Percentiles rank a stretch among this genome's conserved stretches.
Conservation (phyloP, 2,888 invertebrate genomes). For the Tipula helvola region DNA sequence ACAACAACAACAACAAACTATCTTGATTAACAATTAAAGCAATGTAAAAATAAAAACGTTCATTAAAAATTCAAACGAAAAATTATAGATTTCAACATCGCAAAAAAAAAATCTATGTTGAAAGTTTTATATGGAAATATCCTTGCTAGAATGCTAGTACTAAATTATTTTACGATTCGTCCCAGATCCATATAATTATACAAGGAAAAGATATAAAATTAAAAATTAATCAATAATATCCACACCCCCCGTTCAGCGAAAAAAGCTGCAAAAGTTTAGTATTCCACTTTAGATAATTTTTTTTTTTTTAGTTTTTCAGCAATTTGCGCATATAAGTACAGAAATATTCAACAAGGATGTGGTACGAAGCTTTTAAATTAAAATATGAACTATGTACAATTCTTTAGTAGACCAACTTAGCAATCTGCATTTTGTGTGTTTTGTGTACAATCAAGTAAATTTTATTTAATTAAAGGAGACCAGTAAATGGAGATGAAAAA, state of each 20-base stretch:
- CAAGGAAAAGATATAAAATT: neutral
- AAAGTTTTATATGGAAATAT: neutral
- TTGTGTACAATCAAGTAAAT: neutral
- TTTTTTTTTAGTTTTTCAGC: neutral
- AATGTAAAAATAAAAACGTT: neutral
- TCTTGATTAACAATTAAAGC: neutral
- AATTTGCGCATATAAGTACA: neutral
- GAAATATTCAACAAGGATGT: neutral
- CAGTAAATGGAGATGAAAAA: too few relatives aligned
- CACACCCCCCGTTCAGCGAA: neutral
- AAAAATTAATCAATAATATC: neutral
- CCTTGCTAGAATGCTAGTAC: neutral
- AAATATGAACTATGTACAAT: neutral
- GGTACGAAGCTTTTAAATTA: neutral
- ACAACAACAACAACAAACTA: neutral
- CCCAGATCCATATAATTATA: neutral
- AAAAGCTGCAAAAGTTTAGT: neutral
- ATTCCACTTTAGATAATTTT: neutral
- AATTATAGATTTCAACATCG: neutral
- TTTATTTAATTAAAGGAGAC: too few relatives aligned
- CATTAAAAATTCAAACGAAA: neutral
- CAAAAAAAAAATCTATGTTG: neutral
- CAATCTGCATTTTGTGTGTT: neutral
- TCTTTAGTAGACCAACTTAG: neutral
- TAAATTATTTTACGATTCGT: neutral